Evolutionary conservation across 2,113 vertebrate species (phyloP).

Genomic region (Zingel zingel): DNA sequence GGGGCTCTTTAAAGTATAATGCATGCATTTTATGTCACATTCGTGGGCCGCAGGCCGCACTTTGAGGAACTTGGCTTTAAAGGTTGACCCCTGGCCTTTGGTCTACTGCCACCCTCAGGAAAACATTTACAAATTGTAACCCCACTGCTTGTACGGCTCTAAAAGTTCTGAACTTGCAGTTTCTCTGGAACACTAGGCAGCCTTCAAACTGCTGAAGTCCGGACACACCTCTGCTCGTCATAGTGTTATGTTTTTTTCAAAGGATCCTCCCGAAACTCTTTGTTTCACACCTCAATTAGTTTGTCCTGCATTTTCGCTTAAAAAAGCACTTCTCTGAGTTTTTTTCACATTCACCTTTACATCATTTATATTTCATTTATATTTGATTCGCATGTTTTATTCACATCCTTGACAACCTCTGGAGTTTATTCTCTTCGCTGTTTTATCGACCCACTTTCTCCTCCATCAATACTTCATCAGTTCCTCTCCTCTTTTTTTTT

Average conservation of each 20-base stretch:
- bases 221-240: neutral
- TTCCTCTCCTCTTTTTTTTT: slow-evolving; percentile 7
- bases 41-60: too few species aligned
- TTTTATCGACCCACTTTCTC: slow-evolving; percentile 74
- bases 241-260: neutral
- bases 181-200: neutral
- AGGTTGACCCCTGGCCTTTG: neutral
- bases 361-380: slow-evolving; percentile 75
- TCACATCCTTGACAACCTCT: slow-evolving; percentile 65
- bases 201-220: neutral
- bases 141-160: neutral
- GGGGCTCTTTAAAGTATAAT: too few species aligned
- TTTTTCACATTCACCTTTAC: slow-evolving; percentile 58
- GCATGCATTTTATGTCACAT: too few species aligned
- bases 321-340: slow-evolving; percentile 31
- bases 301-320: slow-evolving; percentile 9
- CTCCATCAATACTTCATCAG: slow-evolving; percentile 71
- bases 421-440: slow-evolving; percentile 65
- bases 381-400: slow-evolving; percentile 76
- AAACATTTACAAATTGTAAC: neutral
- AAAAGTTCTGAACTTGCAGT: neutral
- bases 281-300: slow-evolving; percentile 6
- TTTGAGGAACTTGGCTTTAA: too few species aligned
- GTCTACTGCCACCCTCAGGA: neutral
- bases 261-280: slow-evolving; percentile 17